These are phyloP conservation scores for Melanerpes aurifrons DNA, from an alignment of 2,113 vertebrate species.

Conservation along the genomic window DNA sequence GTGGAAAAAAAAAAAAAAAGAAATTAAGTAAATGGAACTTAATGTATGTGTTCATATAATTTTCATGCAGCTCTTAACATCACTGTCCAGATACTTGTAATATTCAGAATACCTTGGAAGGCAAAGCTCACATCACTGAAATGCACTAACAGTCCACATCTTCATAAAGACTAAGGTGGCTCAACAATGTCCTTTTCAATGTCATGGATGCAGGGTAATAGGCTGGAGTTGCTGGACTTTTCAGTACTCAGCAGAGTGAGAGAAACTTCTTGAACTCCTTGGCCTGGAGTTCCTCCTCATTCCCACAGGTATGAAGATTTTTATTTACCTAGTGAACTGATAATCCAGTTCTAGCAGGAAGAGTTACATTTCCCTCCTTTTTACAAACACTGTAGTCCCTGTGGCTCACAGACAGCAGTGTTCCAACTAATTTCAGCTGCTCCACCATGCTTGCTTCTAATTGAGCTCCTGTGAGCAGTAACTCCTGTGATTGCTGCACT, in stretches of 20 bases:
- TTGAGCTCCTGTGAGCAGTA: too few relatives aligned
- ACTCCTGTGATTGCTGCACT: neutral
- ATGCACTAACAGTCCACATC: neutral
- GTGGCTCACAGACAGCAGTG: neutral
- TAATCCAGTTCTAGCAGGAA: neutral
- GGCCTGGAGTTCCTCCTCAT: neutral
- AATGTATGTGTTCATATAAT: neutral
- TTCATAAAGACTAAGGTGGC: neutral
- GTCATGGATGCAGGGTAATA: neutral
- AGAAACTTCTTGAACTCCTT: neutral
- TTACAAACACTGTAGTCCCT: neutral
- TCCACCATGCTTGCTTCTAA: neutral
- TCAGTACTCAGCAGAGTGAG: neutral
- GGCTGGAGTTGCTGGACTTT: neutral
- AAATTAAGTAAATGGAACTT: neutral
- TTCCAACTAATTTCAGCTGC: neutral
- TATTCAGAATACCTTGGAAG: neutral
- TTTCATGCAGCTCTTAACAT: neutral
- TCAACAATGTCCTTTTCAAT: neutral
- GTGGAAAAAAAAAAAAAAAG: neutral
- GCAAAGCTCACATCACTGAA: neutral
- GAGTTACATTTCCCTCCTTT: neutral
- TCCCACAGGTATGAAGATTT: neutral
- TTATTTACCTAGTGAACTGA: neutral
- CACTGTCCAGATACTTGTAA: neutral